A percentile compares a stretch with the other conserved stretches of the same genome.
phyloP scores from a whole-genome alignment of 2,113 vertebrate species.

The Bolborhynchus lineola region DNA sequence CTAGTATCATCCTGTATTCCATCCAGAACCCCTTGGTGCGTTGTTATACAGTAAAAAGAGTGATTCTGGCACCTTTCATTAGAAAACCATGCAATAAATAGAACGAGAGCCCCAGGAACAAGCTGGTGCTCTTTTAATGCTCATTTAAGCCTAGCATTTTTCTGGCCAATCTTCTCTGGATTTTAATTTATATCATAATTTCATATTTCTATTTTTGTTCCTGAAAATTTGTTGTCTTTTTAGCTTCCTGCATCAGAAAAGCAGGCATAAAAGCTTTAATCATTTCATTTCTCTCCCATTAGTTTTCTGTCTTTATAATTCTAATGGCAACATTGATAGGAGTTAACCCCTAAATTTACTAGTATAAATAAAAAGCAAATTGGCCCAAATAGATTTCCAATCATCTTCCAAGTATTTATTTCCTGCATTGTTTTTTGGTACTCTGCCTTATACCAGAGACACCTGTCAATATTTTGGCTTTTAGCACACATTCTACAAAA shows the following conservation, averaged over 20 bases:
- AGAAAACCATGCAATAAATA: constrained; percentile 57
- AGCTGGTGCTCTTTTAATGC: constrained; percentile 60
- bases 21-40: constrained; percentile 55
- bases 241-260: not conserved
- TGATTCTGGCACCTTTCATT: constrained; percentile 62
- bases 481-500: not conserved
- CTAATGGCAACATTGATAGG: not conserved
- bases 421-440: not conserved
- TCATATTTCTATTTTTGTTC: constrained; percentile 24
- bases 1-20: constrained; percentile 31
- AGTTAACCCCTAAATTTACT: not conserved
- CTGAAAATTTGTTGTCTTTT: not conserved
- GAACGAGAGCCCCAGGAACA: not conserved
- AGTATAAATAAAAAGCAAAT: not conserved
- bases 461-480: not conserved
- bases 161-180: constrained; percentile 10
- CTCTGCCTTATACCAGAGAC: not conserved
- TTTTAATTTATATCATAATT: constrained; percentile 26
- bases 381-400: not conserved
- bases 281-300: not conserved
- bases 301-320: not conserved
- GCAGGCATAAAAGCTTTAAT: not conserved
- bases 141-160: constrained; percentile 51
- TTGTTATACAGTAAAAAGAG: constrained; percentile 36
- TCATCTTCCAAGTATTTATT: not conserved